phyloP scores from a whole-genome alignment of 2,888 invertebrate species.

The Cryptocephalus primarius region DNA sequence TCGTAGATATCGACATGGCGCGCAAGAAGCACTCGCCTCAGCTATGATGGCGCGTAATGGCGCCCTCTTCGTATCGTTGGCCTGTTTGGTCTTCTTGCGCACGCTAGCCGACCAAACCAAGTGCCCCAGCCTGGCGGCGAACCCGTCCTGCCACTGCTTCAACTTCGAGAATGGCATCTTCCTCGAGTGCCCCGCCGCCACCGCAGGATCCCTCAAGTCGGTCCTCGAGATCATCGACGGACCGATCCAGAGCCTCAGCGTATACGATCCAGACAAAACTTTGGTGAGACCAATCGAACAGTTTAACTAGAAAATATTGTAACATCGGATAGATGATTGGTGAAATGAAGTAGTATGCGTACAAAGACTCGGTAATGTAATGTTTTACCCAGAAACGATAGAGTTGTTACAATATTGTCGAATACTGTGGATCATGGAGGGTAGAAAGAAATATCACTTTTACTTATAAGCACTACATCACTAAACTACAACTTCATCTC shows the following conservation, averaged over 20 bases:
- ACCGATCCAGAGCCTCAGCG: constrained; percentile 71
- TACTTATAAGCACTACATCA: no score
- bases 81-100: background rate
- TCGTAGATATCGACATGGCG: no score
- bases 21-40: no score
- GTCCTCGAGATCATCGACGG: constrained; percentile 60
- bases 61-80: background rate
- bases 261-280: constrained; percentile 78
- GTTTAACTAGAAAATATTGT: background rate
- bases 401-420: no score
- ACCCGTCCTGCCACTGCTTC: constrained; percentile 82
- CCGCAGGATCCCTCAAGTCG: constrained; percentile 59
- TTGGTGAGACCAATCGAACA: constrained; percentile 40
- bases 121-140: constrained; percentile 66
- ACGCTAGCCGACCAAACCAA: constrained; percentile 23
- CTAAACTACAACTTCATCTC: no score
- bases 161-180: constrained; percentile 85
- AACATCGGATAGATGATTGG: no score
- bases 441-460: no score
- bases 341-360: no score
- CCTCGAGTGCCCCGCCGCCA: constrained; percentile 79
- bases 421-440: no score
- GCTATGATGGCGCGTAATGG: background rate
- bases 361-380: no score
- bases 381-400: no score